Evolutionary conservation across 2,797 vertebrate genomes (phyloP).

Genomic region (Pipistrellus pipistrellus): DNA sequence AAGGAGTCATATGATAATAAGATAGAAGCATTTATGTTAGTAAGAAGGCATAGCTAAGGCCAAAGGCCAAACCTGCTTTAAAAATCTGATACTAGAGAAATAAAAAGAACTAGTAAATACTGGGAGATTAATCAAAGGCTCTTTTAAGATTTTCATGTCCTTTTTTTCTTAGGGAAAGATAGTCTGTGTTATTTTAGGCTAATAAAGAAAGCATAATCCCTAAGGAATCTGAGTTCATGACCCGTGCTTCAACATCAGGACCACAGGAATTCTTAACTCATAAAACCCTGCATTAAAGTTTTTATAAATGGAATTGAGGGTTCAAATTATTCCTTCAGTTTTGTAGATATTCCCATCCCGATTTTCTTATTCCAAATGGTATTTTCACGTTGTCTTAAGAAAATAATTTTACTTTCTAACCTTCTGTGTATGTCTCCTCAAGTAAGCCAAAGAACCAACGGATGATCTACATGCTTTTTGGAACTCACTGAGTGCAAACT

Average conservation of each 20-base stretch:
- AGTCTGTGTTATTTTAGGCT: not conserved
- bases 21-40: slow-evolving; percentile 57
- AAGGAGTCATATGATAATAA: not conserved
- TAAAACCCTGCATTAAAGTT: not conserved
- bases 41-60: slow-evolving; percentile 58
- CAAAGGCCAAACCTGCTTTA: slow-evolving; percentile 64
- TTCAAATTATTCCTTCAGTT: not conserved
- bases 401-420: not conserved
- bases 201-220: not conserved
- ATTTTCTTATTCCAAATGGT: slow-evolving; percentile 38
- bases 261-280: not conserved
- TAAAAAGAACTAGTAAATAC: slow-evolving; percentile 39
- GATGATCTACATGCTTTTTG: not conserved
- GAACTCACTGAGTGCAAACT: not conserved
- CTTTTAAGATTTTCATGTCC: slow-evolving; percentile 20
- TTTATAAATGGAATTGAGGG: slow-evolving; percentile 2
- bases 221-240: not conserved
- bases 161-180: slow-evolving; percentile 36
- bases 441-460: not conserved
- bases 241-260: not conserved
- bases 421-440: not conserved
- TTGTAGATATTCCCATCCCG: not conserved
- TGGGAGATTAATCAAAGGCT: slow-evolving; percentile 56
- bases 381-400: not conserved
- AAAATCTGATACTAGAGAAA: slow-evolving; percentile 14